phyloP scores from a whole-genome alignment of 2,888 invertebrate species.

The Sinodicranocentrus sp. region DNA sequence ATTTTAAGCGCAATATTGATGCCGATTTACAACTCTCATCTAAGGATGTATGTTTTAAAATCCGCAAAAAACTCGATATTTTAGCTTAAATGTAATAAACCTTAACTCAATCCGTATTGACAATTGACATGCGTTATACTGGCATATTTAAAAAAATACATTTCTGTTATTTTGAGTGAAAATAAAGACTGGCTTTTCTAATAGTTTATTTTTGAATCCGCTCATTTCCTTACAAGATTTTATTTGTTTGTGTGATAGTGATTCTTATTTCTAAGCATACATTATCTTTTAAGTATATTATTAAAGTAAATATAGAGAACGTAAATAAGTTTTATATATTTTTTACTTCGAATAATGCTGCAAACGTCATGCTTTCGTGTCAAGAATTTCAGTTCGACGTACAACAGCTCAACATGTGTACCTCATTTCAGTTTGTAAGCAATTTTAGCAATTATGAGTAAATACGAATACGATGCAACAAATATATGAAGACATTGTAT shows the following conservation, averaged over 20 bases:
- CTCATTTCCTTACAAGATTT: slow-evolving; percentile 17
- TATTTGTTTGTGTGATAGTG: not conserved
- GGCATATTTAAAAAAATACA: too few relatives aligned
- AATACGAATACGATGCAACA: slow-evolving; percentile 12
- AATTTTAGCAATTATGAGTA: slow-evolving; percentile 13
- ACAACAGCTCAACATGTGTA: slow-evolving; percentile 11
- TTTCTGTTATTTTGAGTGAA: too few relatives aligned
- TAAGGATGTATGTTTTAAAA: too few relatives aligned
- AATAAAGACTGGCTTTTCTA: too few relatives aligned
- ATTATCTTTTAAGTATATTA: too few relatives aligned
- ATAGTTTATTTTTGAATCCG: slow-evolving; percentile 28
- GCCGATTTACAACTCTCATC: too few relatives aligned
- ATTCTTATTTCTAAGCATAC: not conserved
- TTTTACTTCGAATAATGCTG: not conserved
- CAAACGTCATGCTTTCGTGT: slow-evolving; percentile 23
- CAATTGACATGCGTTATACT: too few relatives aligned
- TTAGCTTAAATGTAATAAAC: too few relatives aligned
- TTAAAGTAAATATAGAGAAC: slow-evolving; percentile 35
- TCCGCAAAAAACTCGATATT: too few relatives aligned
- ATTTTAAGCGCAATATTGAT: too few relatives aligned
- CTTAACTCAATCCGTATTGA: too few relatives aligned
- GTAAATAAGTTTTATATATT: not conserved
- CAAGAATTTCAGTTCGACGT: slow-evolving; percentile 36
- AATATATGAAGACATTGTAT: slow-evolving; percentile 5
- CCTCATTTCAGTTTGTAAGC: not conserved